Evolutionary conservation across 1,140 invertebrate species (phyloP), one percentile per base, ranked within the genome.

Genomic region (Calephelis nemesis): DNA sequence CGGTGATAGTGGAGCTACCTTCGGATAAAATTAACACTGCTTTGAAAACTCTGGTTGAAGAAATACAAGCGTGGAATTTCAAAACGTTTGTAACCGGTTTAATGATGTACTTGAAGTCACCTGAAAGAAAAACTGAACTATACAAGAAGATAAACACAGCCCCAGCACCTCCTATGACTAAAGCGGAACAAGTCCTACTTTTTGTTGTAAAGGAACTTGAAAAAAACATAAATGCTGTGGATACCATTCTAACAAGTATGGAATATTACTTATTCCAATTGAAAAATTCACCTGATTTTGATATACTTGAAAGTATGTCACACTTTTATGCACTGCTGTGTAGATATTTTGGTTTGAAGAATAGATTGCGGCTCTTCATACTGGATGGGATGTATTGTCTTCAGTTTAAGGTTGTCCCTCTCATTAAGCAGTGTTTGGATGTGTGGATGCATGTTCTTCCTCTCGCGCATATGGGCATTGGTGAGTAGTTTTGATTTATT

Each of bases 331-430:
- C 88, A 0, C 63, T 90, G 6, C 48, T 90, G 5, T 92, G 92
- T 67, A 76, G 83, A 71, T 84, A 86, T 63, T 82, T 84, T 65
- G 76, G 79, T 45, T 73, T 81, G 45, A 87, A 83, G 67, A 84
- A 78, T 54, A 82, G 84, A 12, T 73, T 92, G 8, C 79, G 84
- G 47, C 58, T 86, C 0, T 92, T 92, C 65, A 78, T 92, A 42
- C 69, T 92, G 68, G 88, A 92, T 75, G 90, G 89, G 6, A 87
- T 92, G 84, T 92, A 92, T 68, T 92, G 89, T 68, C 75, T 91
- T 13, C 81, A 86, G 42, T 91, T 78, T 65, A 92, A 87, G 73
- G 77, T 88, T 5, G 72, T 87, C 4, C 73, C 84, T 12, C 65
- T 92, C 4, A 81, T 92, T 7, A 88, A 82, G 63, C 83, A 87